A percentile compares a stretch with the other conserved stretches of the same genome.
phyloP scores from a whole-genome alignment of 92 coral and sea anemone genomes.

The Zoanthus sansibaricus region DNA sequence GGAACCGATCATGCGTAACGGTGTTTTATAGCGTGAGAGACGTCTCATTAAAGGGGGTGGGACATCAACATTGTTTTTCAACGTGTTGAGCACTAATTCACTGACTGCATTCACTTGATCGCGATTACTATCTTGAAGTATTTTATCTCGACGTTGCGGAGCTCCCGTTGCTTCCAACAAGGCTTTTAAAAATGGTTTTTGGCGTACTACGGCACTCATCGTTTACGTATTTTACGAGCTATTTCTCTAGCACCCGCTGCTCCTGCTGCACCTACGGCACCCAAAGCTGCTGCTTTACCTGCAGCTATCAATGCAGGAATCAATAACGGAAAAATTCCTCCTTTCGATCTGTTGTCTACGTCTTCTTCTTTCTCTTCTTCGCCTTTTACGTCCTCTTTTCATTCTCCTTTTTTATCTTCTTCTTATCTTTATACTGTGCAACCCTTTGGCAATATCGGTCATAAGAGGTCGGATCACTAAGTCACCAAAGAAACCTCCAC shows the following conservation, averaged over 20 bases:
- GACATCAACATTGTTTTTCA: not conserved
- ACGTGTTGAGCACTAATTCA: slow-evolving; percentile 8
- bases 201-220: not conserved
- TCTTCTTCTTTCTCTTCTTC: not conserved
- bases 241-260: not conserved
- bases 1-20: slow-evolving; percentile 49
- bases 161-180: no score
- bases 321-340: slow-evolving; percentile 3
- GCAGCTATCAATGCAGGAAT: no score
- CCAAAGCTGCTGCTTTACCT: not conserved
- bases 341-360: not conserved
- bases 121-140: no score
- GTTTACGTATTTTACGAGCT: not conserved
- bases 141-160: no score
- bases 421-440: no score
- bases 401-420: not conserved
- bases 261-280: not conserved
- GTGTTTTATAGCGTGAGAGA: slow-evolving; percentile 4
- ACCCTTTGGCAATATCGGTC: no score
- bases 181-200: no score
- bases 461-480: no score
- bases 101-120: no score
- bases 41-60: not conserved
- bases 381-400: not conserved
- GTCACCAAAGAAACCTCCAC: no score